Evolutionary conservation across 2,888 invertebrate species (phyloP), one percentile per base, ranked within the genome.

Genomic region (Polietes domitor): DNA sequence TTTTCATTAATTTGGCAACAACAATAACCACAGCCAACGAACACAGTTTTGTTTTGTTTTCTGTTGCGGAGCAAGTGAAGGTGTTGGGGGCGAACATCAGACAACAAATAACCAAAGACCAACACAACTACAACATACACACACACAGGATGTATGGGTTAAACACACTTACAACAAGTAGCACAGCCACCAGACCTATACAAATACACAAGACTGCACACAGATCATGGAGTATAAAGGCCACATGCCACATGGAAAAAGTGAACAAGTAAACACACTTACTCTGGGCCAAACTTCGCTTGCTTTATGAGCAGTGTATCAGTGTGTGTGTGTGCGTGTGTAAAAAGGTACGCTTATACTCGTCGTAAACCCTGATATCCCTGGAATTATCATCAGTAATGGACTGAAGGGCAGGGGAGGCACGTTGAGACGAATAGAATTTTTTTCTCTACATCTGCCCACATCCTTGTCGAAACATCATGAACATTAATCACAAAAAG

Each of bases 401-500:
- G 32, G 26, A 10, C 21, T 17, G 2, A 4, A 58, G 3, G 17
- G 9, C 17, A 15, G 19, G 37, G 19, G 21, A 65, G 43, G n/a
- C n/a, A n/a, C n/a, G n/a, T n/a, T n/a, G n/a, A n/a, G n/a, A 15
- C 32, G 21, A 65, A 21, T 65, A 43, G 65, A 15, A 70, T 70
- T 70, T 26, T 70, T 70, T 26, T 70, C 41, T 43, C 12, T 47
- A 68, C 68, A 41, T 65, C 19, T 41, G 7, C 32, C 19, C 17
- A 41, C 47, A 32, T 15, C 5, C 5, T 74, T 53, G 21, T 43
- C n/a, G 41, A 70, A 61, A 21, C 28, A 74, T 61, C 26, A 70
- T 26, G 43, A 71, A 70, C 73, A 82, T 77, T 77, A 77, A 71
- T 74, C 73, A 70, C 53, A 50, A 43, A 74, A 70, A 41, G 19